Base-by-base conservation (phyloP, 2,797 vertebrate species). In the Megalops cyprinoides region DNA sequence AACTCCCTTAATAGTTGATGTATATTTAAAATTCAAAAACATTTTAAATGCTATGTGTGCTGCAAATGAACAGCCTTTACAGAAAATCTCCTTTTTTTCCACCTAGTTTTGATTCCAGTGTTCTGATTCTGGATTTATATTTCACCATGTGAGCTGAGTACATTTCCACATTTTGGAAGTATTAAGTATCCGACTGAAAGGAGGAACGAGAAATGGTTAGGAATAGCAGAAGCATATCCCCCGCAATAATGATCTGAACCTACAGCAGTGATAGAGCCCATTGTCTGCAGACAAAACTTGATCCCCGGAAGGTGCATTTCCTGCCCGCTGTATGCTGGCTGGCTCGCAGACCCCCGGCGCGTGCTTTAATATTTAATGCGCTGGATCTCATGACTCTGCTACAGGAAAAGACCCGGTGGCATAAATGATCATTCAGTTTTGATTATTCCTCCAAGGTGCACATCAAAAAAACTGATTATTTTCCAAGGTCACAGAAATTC, bases 331-430 rank as follows among this genome's bases (percentile, higher is more conserved):
- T 15, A 73, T 62, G 53, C 37, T 69, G 25, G 46, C 23, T 39
- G 58, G 18, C 55, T 71, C 55, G 14, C n/a, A 44, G 3, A 48
- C 7, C 28, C 53, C 53, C 28, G 2, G 77, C 69, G 74, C 25
- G 20, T 39, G n/a, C 42, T 75, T 81, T 76, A 79, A 84, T 84
- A 79, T 84, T 81, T 79, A 51, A 81, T 79, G 80, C 3, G 53
- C 4, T 4, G n/a, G 39, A 58, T 48, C 48, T 42, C 42, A 49
- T 37, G 39, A 31, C 37, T 71, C 51, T 25, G 53, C 37, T 34
- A 56, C 65, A 48, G 62, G 12, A 34, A 42, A 75, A 37, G 46
- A 51, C 14, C 44, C 49, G 37, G 14, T 71, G 65, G 15, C 46
- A 4, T 37, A 37, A 31, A 78, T 58, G 23, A n/a, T 3, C n/a